phyloP scores from a whole-genome alignment of 2,888 invertebrate species.

The Leptinotarsa juncta region DNA sequence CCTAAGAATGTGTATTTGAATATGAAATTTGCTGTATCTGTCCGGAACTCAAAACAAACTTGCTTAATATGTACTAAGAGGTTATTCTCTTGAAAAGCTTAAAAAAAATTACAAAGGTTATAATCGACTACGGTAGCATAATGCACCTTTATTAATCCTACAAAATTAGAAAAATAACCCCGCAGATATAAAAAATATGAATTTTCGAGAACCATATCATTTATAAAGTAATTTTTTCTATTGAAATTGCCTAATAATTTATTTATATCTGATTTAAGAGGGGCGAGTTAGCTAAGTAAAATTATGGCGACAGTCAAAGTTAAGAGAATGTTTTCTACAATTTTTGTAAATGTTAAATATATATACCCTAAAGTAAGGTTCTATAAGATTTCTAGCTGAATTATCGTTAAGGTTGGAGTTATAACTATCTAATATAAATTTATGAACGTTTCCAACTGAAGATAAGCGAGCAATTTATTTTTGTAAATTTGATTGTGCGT shows the following conservation, averaged over 20 bases:
- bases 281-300: background rate
- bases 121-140: no score
- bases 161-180: no score
- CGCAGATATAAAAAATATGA: background rate
- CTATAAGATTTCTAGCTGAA: conserved; percentile 34
- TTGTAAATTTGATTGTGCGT: conserved; percentile 31
- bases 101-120: no score
- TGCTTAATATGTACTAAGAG: no score
- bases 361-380: conserved; percentile 32
- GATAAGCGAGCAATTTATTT: conserved; percentile 26
- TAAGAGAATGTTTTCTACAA: conserved; percentile 41
- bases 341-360: conserved; percentile 41
- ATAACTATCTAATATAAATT: conserved; percentile 19
- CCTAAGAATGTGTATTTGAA: no score
- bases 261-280: conserved; percentile 1
- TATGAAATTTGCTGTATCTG: no score
- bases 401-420: conserved; percentile 16
- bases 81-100: no score
- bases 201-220: conserved; percentile 20
- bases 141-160: no score
- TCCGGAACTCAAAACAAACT: no score
- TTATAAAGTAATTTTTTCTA: background rate
- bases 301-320: conserved; percentile 17
- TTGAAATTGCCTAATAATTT: background rate
- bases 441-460: conserved; percentile 15